These are phyloP conservation scores for Neopipo cinnamomea DNA, from an alignment of 2,113 vertebrate genomes.

Conservation along the genomic window DNA sequence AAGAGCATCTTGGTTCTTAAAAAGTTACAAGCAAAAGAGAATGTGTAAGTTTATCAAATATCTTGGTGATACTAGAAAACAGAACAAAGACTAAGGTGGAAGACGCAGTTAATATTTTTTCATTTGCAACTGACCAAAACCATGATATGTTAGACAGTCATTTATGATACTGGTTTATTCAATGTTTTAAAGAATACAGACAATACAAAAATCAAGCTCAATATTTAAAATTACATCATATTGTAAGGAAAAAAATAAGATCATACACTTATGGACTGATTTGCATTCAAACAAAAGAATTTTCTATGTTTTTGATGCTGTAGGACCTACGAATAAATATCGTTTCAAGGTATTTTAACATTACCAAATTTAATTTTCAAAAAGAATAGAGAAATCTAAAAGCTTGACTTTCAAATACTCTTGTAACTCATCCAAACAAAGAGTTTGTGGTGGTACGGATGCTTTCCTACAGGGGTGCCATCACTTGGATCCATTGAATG, in stretches of 20 bases:
- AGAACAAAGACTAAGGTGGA: not conserved
- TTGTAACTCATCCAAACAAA: not conserved
- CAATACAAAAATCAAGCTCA: not conserved
- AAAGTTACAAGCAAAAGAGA: not conserved
- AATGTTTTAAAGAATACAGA: not conserved
- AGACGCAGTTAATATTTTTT: not conserved
- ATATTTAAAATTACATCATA: not conserved
- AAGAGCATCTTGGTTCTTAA: not conserved
- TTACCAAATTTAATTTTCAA: not conserved
- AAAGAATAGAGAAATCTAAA: not conserved
- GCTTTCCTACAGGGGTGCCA: not conserved
- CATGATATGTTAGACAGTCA: not conserved
- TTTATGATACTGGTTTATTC: not conserved
- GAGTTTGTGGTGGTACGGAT: not conserved
- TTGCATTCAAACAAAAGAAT: not conserved
- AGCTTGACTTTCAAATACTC: not conserved
- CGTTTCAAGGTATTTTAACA: not conserved
- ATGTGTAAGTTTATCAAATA: not conserved
- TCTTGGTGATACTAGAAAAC: not conserved
- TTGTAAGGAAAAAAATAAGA: not conserved
- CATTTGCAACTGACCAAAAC: not conserved
- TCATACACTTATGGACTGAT: not conserved
- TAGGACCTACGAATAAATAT: not conserved
- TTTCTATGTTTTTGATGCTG: not conserved
- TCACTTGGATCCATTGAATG: not conserved